A percentile compares a stretch with the other conserved stretches of the same genome.
phyloP scores from a whole-genome alignment of 2,888 invertebrate genomes.

The Polydrusus pterygomalis region DNA sequence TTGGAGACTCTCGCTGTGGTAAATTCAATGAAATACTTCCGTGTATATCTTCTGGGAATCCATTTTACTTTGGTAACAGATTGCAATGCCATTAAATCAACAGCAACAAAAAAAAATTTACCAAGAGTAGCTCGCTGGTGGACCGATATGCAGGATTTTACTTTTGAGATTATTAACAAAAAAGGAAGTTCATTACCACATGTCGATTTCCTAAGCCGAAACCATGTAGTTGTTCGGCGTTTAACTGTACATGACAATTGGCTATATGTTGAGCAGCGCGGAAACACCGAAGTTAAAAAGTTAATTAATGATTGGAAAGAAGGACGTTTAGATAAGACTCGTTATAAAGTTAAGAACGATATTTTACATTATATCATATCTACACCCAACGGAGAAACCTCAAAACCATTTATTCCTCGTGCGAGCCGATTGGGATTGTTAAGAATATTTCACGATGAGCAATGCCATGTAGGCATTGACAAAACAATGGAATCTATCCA shows the following conservation, averaged over 20 bases:
- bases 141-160: constrained; percentile 61
- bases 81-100: constrained; percentile 63
- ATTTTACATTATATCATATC: constrained; percentile 55
- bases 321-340: constrained; percentile 33
- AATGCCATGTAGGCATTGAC: constrained; percentile 58
- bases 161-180: constrained; percentile 56
- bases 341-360: constrained; percentile 53
- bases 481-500: constrained; percentile 59
- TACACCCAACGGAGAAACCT: too few species aligned
- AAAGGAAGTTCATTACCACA: too few species aligned
- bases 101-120: constrained; percentile 59
- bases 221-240: too few species aligned
- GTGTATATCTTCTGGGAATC: constrained; percentile 59
- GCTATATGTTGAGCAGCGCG: constrained; percentile 1
- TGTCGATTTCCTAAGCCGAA: too few species aligned
- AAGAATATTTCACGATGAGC: constrained; percentile 60
- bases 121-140: constrained; percentile 64
- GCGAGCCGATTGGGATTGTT: constrained; percentile 56
- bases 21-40: constrained; percentile 61
- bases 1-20: constrained; percentile 64
- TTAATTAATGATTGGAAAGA: constrained; percentile 24
- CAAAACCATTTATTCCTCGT: not conserved
- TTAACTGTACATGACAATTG: too few species aligned
- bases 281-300: not conserved
- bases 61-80: constrained; percentile 63